These are phyloP conservation scores for Pogonocherus hispidulus DNA, from an alignment of 2,888 invertebrate species.

Conservation along the genomic window DNA sequence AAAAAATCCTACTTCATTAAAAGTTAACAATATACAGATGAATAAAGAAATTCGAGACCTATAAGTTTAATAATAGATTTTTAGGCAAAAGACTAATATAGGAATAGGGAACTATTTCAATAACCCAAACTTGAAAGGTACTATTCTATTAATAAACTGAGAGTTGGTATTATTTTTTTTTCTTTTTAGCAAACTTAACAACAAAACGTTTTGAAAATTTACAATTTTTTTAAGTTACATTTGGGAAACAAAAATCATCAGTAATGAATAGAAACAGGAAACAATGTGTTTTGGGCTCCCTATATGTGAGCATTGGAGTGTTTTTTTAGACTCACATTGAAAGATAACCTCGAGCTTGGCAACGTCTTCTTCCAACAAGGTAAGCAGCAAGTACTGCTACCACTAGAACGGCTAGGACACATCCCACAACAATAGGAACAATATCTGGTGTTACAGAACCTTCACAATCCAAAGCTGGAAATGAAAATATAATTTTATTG, in stretches of 20 bases:
- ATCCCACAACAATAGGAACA: constrained; percentile 97
- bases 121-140: neutral
- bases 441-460: constrained; percentile 83
- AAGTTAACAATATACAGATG: neutral
- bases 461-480: constrained; percentile 81
- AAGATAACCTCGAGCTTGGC: constrained; percentile 87
- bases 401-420: constrained; percentile 90
- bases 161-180: no score
- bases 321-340: constrained; percentile 78
- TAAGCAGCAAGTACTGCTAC: constrained; percentile 93
- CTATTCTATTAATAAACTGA: no score
- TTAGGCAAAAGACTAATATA: neutral
- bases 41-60: constrained; percentile 5
- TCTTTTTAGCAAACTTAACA: neutral
- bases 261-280: neutral
- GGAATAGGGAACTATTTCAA: constrained; percentile 3
- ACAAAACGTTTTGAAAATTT: no score
- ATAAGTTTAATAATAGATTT: neutral
- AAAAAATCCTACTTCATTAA: neutral
- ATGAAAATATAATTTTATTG: constrained; percentile 15
- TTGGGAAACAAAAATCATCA: no score
- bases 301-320: constrained; percentile 54
- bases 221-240: no score
- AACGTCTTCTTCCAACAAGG: constrained; percentile 90
- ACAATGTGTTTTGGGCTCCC: constrained; percentile 38